Evolutionary conservation across 2,113 vertebrate genomes (phyloP).

Genomic region (Cheilinus undulatus): DNA sequence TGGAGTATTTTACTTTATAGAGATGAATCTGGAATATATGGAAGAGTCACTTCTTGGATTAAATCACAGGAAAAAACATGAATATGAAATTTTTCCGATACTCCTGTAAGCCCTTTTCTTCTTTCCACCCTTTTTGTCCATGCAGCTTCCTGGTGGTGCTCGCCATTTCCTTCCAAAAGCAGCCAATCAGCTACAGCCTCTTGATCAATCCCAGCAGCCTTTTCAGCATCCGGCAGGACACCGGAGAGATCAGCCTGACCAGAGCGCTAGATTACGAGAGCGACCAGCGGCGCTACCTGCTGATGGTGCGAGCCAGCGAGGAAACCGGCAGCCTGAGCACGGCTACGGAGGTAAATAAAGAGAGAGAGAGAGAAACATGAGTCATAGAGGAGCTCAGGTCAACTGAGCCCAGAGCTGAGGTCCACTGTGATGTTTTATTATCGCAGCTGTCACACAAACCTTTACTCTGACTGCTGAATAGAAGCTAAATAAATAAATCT

Average conservation of each 20-base stretch:
- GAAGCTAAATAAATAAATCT: slow-evolving; percentile 2
- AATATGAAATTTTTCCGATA: too few relatives aligned
- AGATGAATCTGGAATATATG: too few relatives aligned
- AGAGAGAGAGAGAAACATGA: slow-evolving; percentile 15
- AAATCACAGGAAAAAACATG: too few relatives aligned
- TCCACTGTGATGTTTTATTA: slow-evolving; percentile 20
- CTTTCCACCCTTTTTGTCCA: slow-evolving; percentile 29
- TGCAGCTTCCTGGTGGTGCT: slow-evolving; percentile 86
- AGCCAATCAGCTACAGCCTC: slow-evolving; percentile 87
- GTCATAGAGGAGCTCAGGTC: slow-evolving; percentile 6
- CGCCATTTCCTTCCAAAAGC: slow-evolving; percentile 89
- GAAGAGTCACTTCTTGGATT: too few relatives aligned
- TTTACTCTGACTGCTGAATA: slow-evolving; percentile 27
- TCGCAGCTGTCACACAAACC: slow-evolving; percentile 7
- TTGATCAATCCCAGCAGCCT: slow-evolving; percentile 89
- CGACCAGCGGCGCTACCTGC: slow-evolving; percentile 86
- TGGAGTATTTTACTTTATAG: too few relatives aligned
- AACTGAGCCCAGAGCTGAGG: slow-evolving; percentile 20
- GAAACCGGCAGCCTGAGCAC: slow-evolving; percentile 82
- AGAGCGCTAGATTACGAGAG: slow-evolving; percentile 87
- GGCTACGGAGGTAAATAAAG: slow-evolving; percentile 84
- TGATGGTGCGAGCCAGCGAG: slow-evolving; percentile 88
- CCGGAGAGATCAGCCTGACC: slow-evolving; percentile 87
- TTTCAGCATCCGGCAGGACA: slow-evolving; percentile 83
- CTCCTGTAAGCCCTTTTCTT: neutral